Evolutionary conservation across 2,113 vertebrate species (phyloP).

Genomic region (human (Homo sapiens)): DNA sequence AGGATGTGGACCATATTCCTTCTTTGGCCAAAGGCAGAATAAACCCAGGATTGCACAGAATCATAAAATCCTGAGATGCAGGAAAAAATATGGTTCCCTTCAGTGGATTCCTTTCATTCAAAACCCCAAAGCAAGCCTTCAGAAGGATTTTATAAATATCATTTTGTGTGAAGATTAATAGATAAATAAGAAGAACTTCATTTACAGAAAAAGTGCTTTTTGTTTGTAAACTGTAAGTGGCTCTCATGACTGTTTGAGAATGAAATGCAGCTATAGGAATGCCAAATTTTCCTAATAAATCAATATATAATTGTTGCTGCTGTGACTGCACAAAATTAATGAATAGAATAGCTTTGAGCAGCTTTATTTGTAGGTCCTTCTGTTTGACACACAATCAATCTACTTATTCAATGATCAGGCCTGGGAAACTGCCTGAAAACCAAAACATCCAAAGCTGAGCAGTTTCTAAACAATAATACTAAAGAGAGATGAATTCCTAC

Average conservation of each 20-base stretch:
- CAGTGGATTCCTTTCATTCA: not conserved
- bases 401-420: conserved; percentile 33
- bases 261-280: conserved; percentile 40
- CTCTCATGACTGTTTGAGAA: not conserved
- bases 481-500: conserved; percentile 48
- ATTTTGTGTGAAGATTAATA: not conserved
- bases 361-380: conserved; percentile 39
- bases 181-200: not conserved
- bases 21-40: not conserved
- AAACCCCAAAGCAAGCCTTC: not conserved
- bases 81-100: fast-evolving
- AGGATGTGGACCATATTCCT: no score
- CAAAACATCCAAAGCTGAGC: not conserved
- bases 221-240: not conserved
- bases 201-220: not conserved
- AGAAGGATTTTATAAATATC: not conserved
- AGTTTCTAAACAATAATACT: conserved; percentile 55
- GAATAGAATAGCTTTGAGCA: not conserved
- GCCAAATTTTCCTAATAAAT: conserved; percentile 51
- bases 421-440: conserved; percentile 35
- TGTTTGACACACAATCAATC: conserved; percentile 7
- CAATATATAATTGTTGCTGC: conserved; percentile 36
- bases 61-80: fast-evolving
- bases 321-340: conserved; percentile 49
- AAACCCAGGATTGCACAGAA: fast-evolving